Conservation (phyloP, 1,140 invertebrate species). For the Aphelenchoides fujianensis region DNA sequence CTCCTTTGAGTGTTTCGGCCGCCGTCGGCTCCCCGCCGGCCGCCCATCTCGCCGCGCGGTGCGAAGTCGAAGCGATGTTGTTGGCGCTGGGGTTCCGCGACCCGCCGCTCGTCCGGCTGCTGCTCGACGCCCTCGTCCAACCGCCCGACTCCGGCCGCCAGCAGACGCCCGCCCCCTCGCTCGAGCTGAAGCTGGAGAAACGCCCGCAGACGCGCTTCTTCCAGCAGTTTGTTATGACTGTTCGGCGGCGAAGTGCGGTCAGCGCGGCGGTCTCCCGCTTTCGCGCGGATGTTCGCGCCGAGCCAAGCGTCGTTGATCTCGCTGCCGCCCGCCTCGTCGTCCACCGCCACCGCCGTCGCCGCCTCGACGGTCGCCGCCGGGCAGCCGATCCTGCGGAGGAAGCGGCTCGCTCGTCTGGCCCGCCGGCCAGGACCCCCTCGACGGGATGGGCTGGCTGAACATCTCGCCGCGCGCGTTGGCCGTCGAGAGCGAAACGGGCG, state of each 20-base stretch:
- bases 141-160: slow-evolving; percentile 22
- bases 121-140: slow-evolving; percentile 11
- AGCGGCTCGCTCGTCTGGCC: slow-evolving; percentile 47
- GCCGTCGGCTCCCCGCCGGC: neutral
- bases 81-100: slow-evolving; percentile 22
- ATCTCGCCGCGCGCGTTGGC: slow-evolving; percentile 45
- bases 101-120: slow-evolving; percentile 27
- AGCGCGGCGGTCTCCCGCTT: neutral
- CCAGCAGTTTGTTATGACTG: slow-evolving; percentile 13
- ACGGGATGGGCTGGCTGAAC: slow-evolving; percentile 55
- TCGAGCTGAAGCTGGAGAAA: neutral
- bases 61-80: neutral
- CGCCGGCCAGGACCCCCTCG: slow-evolving; percentile 46
- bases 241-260: slow-evolving; percentile 16
- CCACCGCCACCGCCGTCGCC: neutral
- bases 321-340: neutral
- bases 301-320: slow-evolving; percentile 5
- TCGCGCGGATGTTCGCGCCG: slow-evolving; percentile 4
- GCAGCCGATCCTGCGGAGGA: slow-evolving; percentile 51
- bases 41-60: slow-evolving; percentile 4
- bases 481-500: slow-evolving; percentile 18
- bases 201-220: slow-evolving; percentile 9
- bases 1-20: neutral
- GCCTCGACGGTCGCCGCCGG: neutral
- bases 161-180: neutral